Conservation (phyloP, 2,797 vertebrate species). For the Megaceryle alcyon region DNA sequence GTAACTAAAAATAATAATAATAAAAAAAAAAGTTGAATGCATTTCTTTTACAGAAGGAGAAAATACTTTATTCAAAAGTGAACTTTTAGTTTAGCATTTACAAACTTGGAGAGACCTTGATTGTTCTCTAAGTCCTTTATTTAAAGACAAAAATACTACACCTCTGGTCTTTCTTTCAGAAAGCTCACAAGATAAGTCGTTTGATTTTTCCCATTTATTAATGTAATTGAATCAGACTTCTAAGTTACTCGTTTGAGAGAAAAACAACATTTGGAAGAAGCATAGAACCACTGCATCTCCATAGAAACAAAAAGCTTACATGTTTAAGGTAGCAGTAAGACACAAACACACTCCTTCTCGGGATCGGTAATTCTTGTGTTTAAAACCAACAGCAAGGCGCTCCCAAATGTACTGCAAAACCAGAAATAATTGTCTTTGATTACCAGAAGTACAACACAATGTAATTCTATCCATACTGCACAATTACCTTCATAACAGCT, state of each 20-base stretch:
- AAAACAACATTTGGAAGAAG: not conserved
- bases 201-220: not conserved
- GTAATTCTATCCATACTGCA: not conserved
- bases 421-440: conserved; percentile 56
- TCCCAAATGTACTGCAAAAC: conserved; percentile 91
- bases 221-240: not conserved
- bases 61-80: not conserved
- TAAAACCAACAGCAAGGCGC: conserved; percentile 89
- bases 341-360: conserved; percentile 94
- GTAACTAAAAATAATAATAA: conserved; percentile 73
- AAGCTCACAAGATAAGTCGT: not conserved
- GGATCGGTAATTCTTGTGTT: conserved; percentile 97
- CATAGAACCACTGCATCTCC: not conserved
- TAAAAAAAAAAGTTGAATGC: no score
- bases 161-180: not conserved
- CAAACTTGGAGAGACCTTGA: not conserved
- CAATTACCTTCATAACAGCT: not conserved
- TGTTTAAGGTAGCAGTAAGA: conserved; percentile 90
- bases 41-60: not conserved
- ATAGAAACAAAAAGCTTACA: conserved; percentile 84
- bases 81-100: not conserved
- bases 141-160: not conserved
- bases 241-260: not conserved
- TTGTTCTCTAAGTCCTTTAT: not conserved
- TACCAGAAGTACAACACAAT: not conserved